Percentiles rank a stretch among this genome's conserved stretches.
These are phyloP conservation scores for Perca schrenkii DNA, from an alignment of 2,113 vertebrate species.

Conservation along the genomic window DNA sequence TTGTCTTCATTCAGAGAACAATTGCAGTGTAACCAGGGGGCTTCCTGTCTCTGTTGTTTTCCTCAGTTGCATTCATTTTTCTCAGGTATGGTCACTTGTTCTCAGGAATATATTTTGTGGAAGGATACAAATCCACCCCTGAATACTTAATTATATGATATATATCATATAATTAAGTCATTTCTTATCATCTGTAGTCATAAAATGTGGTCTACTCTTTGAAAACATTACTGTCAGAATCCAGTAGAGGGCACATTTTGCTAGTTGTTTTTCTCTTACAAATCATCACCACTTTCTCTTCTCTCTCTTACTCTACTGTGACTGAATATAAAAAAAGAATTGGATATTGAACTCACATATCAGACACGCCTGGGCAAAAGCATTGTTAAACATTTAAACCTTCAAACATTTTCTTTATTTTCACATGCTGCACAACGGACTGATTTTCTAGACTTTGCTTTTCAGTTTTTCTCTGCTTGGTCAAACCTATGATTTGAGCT, in stretches of 20 bases:
- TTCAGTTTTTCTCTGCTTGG: background rate
- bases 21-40: slow-evolving; percentile 12
- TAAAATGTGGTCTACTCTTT: background rate
- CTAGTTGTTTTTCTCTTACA: slow-evolving; percentile 24
- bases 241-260: slow-evolving; percentile 79
- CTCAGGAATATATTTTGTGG: background rate
- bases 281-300: slow-evolving; percentile 7
- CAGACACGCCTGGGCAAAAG: background rate
- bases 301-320: background rate
- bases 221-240: slow-evolving; percentile 54
- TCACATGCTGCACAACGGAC: slow-evolving; percentile 6
- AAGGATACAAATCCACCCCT: background rate
- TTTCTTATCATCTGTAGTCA: background rate
- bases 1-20: slow-evolving; percentile 67
- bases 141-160: background rate
- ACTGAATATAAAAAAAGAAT: slow-evolving; percentile 12
- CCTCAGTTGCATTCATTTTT: slow-evolving; percentile 34
- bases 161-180: background rate
- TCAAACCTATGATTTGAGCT: slow-evolving; percentile 1
- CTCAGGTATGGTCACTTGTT: slow-evolving; percentile 9
- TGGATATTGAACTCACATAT: slow-evolving; percentile 7
- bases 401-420: slow-evolving; percentile 8
- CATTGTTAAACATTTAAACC: slow-evolving; percentile 21
- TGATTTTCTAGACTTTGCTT: slow-evolving; percentile 13
- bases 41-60: slow-evolving; percentile 46